Base-by-base conservation (phyloP, 1,140 invertebrate species). In the Epicauta chinensis region DNA sequence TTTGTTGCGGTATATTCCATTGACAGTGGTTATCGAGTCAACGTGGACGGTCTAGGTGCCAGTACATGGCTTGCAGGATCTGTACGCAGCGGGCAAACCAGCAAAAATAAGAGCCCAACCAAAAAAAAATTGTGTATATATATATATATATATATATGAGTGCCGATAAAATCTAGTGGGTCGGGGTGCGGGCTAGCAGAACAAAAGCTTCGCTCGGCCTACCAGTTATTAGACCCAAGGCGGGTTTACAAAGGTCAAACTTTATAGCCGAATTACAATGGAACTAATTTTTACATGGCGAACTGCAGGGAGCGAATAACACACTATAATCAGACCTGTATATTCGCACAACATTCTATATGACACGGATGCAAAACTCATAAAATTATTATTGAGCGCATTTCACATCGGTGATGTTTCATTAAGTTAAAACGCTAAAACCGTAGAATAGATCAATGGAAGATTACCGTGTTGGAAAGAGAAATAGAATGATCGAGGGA, bases 41-140 rank as follows among this genome's bases (percentile, higher is more conserved):
- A 68, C 66, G 66, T 70, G 54, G 68, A 64, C 60, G 65, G 51
- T 49, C 56, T 63, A 68, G 68, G 66, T 68, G 66, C 66, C 60
- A 65, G 63, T 64, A 70, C 66, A 68, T 65, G 46, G 68, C 65
- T 68, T 61, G 67, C 65, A 60, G 64, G 65, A 63, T 66, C 63
- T 67, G 65, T 63, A 67, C 61, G 65, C 63, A 68, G 60, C 63
- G 59, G 60, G 62, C 58, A 60, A 68, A 66, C 65, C 65, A 66
- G 66, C 67, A 69, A 68, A 69, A 69, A 67, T 68, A 63, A 69
- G 67, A 68, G 65, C 63, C 67, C 63, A 69, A 66, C 61, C 66
- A 68, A 68, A 68, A 61, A 68, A 23, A 23, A 23, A 23, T 23
- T 5, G 7, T 5, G 7, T 5, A 23, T 5, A 23, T 23, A 23